A percentile compares a stretch with the other conserved stretches of the same genome.
phyloP scores from a whole-genome alignment of 2,797 vertebrate species.

The Melanotaenia maccullochi region DNA sequence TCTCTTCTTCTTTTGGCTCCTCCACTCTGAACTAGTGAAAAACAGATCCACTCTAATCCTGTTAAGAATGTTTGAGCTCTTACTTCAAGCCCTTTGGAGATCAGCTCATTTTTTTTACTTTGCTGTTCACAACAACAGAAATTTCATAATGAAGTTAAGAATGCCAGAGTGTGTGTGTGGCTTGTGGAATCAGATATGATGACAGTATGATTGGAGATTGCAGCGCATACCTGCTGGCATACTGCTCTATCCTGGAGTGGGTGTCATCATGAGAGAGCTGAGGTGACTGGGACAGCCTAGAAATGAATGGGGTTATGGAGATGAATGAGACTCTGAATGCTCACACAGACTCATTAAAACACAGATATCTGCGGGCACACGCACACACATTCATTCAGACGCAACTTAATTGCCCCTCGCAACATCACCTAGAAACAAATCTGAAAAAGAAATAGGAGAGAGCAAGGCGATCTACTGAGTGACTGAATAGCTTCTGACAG shows the following conservation, averaged over 20 bases:
- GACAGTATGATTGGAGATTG: conserved; percentile 36
- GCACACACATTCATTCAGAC: conserved; percentile 18
- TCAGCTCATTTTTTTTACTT: neutral
- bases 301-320: conserved; percentile 74
- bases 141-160: neutral
- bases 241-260: conserved; percentile 97
- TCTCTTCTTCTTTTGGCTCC: neutral
- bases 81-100: neutral
- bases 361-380: conserved; percentile 37
- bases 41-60: neutral
- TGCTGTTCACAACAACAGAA: neutral
- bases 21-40: neutral
- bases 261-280: conserved; percentile 97
- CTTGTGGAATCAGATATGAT: conserved; percentile 22
- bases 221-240: conserved; percentile 90
- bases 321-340: conserved; percentile 69
- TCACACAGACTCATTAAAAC: conserved; percentile 59
- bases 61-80: neutral
- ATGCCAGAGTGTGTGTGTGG: neutral
- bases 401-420: conserved; percentile 39
- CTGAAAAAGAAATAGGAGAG: conserved; percentile 47
- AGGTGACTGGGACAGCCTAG: conserved; percentile 91
- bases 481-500: conserved; percentile 54
- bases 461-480: conserved; percentile 63
- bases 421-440: conserved; percentile 69